Percentiles rank a stretch among this genome's conserved stretches.
phyloP scores from a whole-genome alignment of 2,888 invertebrate genomes.

The Stenodera caucasica region DNA sequence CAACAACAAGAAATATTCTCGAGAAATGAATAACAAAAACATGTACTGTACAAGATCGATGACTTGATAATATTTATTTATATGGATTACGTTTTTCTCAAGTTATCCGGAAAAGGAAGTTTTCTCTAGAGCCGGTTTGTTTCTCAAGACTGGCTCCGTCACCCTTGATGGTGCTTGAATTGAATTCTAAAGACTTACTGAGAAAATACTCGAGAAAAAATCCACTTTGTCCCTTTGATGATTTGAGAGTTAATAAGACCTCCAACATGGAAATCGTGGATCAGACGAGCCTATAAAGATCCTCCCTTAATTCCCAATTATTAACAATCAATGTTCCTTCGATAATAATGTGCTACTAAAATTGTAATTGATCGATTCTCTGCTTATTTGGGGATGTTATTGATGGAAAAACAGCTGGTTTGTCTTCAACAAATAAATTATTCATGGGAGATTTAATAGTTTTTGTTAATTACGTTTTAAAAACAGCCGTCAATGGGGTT shows the following conservation, averaged over 20 bases:
- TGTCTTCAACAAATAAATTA: slow-evolving; percentile 6
- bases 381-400: too few relatives aligned
- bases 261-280: neutral
- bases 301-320: too few relatives aligned
- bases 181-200: slow-evolving; percentile 11
- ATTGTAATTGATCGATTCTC: too few relatives aligned
- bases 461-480: slow-evolving; percentile 17
- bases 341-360: neutral
- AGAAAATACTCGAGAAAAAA: too few relatives aligned
- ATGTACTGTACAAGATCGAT: slow-evolving; percentile 22
- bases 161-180: slow-evolving; percentile 19
- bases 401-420: slow-evolving; percentile 9
- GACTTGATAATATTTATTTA: slow-evolving; percentile 26
- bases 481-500: slow-evolving; percentile 4
- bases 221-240: neutral
- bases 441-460: slow-evolving; percentile 13
- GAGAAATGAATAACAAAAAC: slow-evolving; percentile 6
- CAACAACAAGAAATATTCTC: neutral
- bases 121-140: slow-evolving; percentile 34
- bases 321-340: too few relatives aligned
- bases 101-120: slow-evolving; percentile 39
- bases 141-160: slow-evolving; percentile 14
- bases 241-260: slow-evolving; percentile 4
- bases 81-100: slow-evolving; percentile 26
- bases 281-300: too few relatives aligned